phyloP scores from a whole-genome alignment of 1,140 invertebrate species.

The Magallana gigas region DNA sequence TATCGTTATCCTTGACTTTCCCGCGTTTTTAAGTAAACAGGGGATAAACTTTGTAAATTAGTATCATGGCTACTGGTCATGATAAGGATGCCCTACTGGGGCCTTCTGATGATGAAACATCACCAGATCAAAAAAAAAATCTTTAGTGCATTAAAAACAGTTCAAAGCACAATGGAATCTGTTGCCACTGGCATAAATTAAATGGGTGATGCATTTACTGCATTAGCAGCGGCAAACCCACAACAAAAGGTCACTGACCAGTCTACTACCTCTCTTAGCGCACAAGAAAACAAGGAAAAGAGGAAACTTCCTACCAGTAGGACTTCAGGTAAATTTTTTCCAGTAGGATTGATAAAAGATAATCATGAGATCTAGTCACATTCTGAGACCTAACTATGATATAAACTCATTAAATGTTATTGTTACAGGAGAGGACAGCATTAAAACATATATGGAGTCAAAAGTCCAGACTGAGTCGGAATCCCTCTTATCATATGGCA shows the following conservation, averaged over 20 bases:
- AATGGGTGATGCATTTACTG: constrained; percentile 19
- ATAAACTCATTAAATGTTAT: too few species aligned
- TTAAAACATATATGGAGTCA: too few species aligned
- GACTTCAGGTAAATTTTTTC: background rate
- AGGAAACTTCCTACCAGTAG: background rate
- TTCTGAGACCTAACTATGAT: too few species aligned
- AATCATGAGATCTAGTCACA: too few species aligned
- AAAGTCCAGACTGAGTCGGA: too few species aligned
- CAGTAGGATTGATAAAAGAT: too few species aligned
- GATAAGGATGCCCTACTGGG: constrained; percentile 37
- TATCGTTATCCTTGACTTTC: background rate
- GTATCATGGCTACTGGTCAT: constrained; percentile 34
- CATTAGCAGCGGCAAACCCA: background rate
- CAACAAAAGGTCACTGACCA: constrained; percentile 23
- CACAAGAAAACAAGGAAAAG: background rate
- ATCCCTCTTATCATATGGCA: too few species aligned
- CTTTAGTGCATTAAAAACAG: background rate
- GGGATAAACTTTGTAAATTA: constrained; percentile 2
- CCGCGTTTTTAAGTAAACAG: background rate
- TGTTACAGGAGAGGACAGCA: too few species aligned
- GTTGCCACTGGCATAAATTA: constrained; percentile 34
- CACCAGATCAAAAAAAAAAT: background rate
- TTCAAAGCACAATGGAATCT: constrained; percentile 35
- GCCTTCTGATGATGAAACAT: background rate
- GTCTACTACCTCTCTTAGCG: background rate